These are phyloP conservation scores for Betta splendens DNA, from an alignment of 2,797 vertebrate species.

Conservation along the genomic window DNA sequence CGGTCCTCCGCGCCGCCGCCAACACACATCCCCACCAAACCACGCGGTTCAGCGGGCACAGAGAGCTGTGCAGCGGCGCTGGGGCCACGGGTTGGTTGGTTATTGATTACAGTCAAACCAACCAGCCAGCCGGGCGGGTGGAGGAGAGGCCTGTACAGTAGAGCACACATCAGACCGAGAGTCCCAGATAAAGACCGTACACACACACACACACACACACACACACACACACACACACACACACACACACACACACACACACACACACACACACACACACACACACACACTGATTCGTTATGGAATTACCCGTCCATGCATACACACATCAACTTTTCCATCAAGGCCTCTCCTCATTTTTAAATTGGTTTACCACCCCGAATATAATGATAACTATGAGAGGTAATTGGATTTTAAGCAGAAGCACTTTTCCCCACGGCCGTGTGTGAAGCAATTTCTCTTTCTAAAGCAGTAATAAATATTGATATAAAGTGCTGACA, in stretches of 20 bases:
- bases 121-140: slow-evolving; percentile 32
- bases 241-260: slow-evolving; percentile 25
- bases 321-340: slow-evolving; percentile 50
- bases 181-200: slow-evolving; percentile 27
- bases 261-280: slow-evolving; percentile 21
- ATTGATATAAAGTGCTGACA: slow-evolving; percentile 54
- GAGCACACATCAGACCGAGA: slow-evolving; percentile 10
- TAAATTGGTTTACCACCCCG: slow-evolving; percentile 60
- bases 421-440: slow-evolving; percentile 42
- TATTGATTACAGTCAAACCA: slow-evolving; percentile 60
- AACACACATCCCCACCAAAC: slow-evolving; percentile 14
- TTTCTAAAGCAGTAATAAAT: slow-evolving; percentile 48
- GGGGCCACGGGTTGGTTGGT: slow-evolving; percentile 19
- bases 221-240: slow-evolving; percentile 10
- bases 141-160: slow-evolving; percentile 22
- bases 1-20: background rate
- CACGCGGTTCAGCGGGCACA: slow-evolving; percentile 13
- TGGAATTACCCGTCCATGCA: slow-evolving; percentile 29
- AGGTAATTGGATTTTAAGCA: slow-evolving; percentile 65
- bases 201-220: slow-evolving; percentile 21
- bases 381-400: slow-evolving; percentile 60
- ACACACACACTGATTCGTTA: slow-evolving; percentile 7
- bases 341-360: slow-evolving; percentile 51
- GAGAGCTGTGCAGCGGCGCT: slow-evolving; percentile 29
- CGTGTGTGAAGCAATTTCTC: slow-evolving; percentile 33